Percentiles rank a stretch among this genome's conserved stretches.
These are phyloP conservation scores for Perca schrenkii DNA, from an alignment of 2,113 vertebrate species.

Conservation along the genomic window DNA sequence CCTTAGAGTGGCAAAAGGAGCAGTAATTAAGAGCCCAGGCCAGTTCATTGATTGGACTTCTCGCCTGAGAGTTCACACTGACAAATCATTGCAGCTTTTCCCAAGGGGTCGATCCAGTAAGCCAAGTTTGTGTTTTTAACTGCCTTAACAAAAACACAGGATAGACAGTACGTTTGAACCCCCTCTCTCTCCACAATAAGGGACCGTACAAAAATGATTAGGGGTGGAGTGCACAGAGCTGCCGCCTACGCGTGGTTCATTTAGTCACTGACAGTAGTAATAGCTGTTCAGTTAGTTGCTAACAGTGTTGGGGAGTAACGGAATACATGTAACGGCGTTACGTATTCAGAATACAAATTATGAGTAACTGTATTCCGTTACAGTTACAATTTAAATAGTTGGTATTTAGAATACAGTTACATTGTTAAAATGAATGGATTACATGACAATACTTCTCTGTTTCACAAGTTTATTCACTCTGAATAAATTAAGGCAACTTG, in stretches of 20 bases:
- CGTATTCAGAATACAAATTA: too few species aligned
- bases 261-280: not conserved
- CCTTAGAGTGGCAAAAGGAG: conserved; percentile 87
- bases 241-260: not conserved
- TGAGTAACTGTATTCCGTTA: too few species aligned
- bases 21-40: conserved; percentile 91
- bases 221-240: not conserved
- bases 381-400: too few species aligned
- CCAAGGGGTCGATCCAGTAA: conserved; percentile 82
- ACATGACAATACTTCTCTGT: too few species aligned
- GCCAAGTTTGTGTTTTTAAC: conserved; percentile 75
- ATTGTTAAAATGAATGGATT: too few species aligned
- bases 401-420: too few species aligned
- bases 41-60: conserved; percentile 88
- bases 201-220: not conserved
- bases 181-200: not conserved
- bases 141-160: conserved; percentile 53
- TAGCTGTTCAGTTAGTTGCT: not conserved
- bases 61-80: conserved; percentile 85
- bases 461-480: too few species aligned
- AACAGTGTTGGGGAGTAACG: too few species aligned
- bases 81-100: conserved; percentile 86
- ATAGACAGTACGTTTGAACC: not conserved
- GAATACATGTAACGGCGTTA: too few species aligned
- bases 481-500: too few species aligned